phyloP scores from a whole-genome alignment of 2,113 vertebrate genomes.

The Tetrax tetrax region DNA sequence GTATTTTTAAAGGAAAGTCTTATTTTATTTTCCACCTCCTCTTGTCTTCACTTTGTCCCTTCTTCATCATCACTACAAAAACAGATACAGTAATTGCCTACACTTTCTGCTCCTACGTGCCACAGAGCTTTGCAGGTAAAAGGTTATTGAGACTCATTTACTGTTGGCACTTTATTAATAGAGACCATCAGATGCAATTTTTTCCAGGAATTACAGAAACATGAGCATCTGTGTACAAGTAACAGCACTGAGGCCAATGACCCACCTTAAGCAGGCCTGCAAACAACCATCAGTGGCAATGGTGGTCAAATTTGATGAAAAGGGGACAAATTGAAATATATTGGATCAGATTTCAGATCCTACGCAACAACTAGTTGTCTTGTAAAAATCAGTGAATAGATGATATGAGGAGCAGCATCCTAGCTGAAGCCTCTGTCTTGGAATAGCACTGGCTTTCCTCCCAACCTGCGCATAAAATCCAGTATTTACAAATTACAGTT shows the following conservation, averaged over 20 bases:
- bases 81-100: neutral
- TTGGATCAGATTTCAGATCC: neutral
- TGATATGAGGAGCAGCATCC: neutral
- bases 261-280: neutral
- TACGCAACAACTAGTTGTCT: neutral
- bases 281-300: neutral
- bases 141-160: neutral
- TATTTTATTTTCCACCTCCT: neutral
- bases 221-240: neutral
- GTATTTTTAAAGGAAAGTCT: neutral
- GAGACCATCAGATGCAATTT: neutral
- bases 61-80: neutral
- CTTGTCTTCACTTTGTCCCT: neutral
- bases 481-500: neutral
- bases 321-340: fast-evolving
- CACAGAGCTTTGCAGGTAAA: neutral
- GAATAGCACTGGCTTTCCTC: neutral
- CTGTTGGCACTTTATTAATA: neutral
- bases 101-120: neutral
- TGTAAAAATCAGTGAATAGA: neutral
- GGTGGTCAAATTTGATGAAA: neutral
- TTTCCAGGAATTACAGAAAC: neutral
- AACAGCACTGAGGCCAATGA: neutral
- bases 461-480: neutral
- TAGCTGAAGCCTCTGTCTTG: neutral